phyloP scores from a whole-genome alignment of 2,888 invertebrate genomes.

The Mayetiola destructor region DNA sequence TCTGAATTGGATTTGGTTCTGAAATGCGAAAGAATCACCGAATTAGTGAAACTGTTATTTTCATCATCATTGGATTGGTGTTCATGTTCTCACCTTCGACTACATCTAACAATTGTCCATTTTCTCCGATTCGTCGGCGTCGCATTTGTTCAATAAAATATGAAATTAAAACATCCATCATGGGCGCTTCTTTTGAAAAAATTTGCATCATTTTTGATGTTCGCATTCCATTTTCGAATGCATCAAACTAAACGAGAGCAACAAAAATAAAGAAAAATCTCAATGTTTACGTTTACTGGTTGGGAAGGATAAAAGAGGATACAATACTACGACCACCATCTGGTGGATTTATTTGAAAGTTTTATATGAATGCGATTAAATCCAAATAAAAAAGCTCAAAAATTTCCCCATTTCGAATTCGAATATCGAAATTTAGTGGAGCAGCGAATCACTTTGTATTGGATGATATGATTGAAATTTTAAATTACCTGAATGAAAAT shows the following conservation, averaged over 20 bases:
- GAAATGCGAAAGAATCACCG: conserved; percentile 18
- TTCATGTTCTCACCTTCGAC: conserved; percentile 20
- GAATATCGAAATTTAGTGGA: background rate
- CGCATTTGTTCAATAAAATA: conserved; percentile 67
- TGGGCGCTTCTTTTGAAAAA: conserved; percentile 56
- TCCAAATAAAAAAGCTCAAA: background rate
- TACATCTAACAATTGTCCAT: conserved; percentile 29
- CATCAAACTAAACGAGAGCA: conserved; percentile 27
- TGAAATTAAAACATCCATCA: conserved; percentile 77
- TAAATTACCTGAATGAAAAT: conserved; percentile 60
- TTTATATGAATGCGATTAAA: no score
- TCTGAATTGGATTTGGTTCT: conserved; percentile 36
- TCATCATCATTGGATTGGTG: background rate
- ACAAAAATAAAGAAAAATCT: background rate
- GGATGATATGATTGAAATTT: background rate
- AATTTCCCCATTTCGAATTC: background rate
- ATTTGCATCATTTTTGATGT: conserved; percentile 36
- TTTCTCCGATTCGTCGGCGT: conserved; percentile 39
- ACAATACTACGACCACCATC: background rate
- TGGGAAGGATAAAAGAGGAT: background rate
- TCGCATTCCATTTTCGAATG: conserved; percentile 34
- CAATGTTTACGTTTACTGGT: background rate
- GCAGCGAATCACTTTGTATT: background rate
- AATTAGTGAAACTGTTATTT: background rate
- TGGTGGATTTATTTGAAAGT: background rate